Evolutionary conservation across 2,113 vertebrate genomes (phyloP), one percentile per base, ranked within the genome.

Genomic region (Cygnus atratus): DNA sequence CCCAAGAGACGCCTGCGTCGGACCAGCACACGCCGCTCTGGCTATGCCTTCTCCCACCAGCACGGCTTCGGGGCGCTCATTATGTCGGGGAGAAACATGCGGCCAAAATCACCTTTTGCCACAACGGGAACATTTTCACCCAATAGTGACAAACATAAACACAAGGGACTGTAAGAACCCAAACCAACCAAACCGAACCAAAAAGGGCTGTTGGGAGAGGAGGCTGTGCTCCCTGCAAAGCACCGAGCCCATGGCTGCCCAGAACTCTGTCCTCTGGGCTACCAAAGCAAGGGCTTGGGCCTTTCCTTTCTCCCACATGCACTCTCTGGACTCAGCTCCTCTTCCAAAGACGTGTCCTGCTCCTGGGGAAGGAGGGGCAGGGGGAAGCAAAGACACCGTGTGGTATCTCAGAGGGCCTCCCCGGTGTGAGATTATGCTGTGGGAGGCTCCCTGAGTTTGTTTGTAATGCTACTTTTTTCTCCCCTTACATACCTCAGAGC

Each of bases 1-100:
- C 90, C 65, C 55, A 97, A 83, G 70, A 75, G 85, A 20, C 97
- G 62, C 9, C 5, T 92, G 65, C 97, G 97, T 28, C 97, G 97
- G 2, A 62, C 98, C 92, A 98, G 98, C 93, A 97, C 98, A 12
- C 98, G 98, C 3, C 98, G 98, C 29, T 99, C 99, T 0, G 99
- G 98, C 72, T 99, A 99, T 9, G 99, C 99, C 31, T 99, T 99
- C 97, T 98, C 99, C n/a, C 99, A 99, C 83, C 94, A 98, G 46
- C 97, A 98, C 2, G 99, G 99, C 77, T 99, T 99, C 13, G 99
- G 99, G 8, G 98, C 98, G 15, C 99, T 99, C 96, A 98, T 99
- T 63, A 99, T 98, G n/a, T 99, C 99, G 1, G 97, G 98, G 6
- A 98, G 97, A 84, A 99, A 98, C 90, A 97, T 99, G 95, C 96